phyloP scores from a whole-genome alignment of 2,113 vertebrate genomes.

The Limanda limanda region DNA sequence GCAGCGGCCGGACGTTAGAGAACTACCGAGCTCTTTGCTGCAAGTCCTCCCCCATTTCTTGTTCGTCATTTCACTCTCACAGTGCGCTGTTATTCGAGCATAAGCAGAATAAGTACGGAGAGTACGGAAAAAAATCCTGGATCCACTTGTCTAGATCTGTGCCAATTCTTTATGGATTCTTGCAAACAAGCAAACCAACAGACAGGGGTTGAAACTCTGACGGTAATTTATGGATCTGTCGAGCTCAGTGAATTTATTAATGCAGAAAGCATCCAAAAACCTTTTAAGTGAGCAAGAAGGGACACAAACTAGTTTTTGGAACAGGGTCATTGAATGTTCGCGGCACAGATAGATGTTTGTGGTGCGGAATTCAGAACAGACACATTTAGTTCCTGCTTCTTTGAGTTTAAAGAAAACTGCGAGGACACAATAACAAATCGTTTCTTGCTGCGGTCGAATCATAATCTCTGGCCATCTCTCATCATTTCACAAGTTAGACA shows the following conservation, averaged over 20 bases:
- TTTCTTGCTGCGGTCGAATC: not conserved
- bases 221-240: not conserved
- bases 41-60: no score
- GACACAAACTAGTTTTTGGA: slow-evolving; percentile 1
- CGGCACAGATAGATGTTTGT: not conserved
- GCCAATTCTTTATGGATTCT: no score
- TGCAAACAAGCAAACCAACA: no score
- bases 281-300: not conserved
- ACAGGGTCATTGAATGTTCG: not conserved
- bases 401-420: not conserved
- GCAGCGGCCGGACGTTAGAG: no score
- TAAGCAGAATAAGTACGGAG: no score
- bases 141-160: no score
- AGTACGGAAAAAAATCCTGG: no score
- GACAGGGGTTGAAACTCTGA: not conserved
- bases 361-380: slow-evolving; percentile 13
- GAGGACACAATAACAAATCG: not conserved
- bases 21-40: no score
- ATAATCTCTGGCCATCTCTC: slow-evolving; percentile 18
- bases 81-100: no score
- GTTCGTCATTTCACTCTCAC: no score
- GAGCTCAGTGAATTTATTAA: not conserved
- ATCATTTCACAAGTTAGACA: slow-evolving; percentile 18
- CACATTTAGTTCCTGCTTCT: not conserved
- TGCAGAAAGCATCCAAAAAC: slow-evolving; percentile 1